Base-by-base conservation (phyloP, 2,113 vertebrate species). In the Tenrec ecaudatus region DNA sequence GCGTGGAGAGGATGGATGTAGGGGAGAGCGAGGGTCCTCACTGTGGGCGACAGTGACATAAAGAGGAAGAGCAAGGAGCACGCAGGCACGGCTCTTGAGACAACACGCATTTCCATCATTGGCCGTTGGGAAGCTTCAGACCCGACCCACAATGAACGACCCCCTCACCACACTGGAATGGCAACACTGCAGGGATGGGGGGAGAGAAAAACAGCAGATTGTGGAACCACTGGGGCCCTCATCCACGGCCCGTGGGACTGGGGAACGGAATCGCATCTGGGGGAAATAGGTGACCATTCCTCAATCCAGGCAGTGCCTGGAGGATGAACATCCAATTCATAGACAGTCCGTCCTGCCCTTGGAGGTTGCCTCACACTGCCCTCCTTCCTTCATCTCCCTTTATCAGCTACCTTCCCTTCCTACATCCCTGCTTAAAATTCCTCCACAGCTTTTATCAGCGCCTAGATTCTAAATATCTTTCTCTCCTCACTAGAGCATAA, bases 1-100 rank as follows among this genome's bases (percentile, higher is more conserved):
- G 47, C 47, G 3, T 0, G 14, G 17, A n/a, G 29, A 33, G 62
- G 38, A 25, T 1, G 22, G 31, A 14, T 0, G 23, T 8, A 27
- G 3, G 17, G 3, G 16, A 29, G 5, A 40, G 31, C 73, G 57
- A 47, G 1, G 20, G 8, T 15, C 60, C 64, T 23, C 38, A 57
- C 82, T 15, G 73, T 60, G n/a, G 19, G 6, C 7, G 1, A 10
- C n/a, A 1, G 53, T 1, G 8, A 11, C 29, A 29, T n/a, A 22
- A 9, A 7, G 66, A n/a, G 31, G 23, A 40, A 36, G 0, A 17
- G 53, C 12, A 15, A 73, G 20, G 19, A 8, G 33, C 73, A 66
- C 12, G 4, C 19, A 20, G 31, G 11, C 38, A 29, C n/a, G 19
- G 36, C 23, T 20, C 12, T 58, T 0, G 25, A 7, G 25, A 79